phyloP scores from a whole-genome alignment of 2,888 invertebrate genomes.

The Torymus texanus region DNA sequence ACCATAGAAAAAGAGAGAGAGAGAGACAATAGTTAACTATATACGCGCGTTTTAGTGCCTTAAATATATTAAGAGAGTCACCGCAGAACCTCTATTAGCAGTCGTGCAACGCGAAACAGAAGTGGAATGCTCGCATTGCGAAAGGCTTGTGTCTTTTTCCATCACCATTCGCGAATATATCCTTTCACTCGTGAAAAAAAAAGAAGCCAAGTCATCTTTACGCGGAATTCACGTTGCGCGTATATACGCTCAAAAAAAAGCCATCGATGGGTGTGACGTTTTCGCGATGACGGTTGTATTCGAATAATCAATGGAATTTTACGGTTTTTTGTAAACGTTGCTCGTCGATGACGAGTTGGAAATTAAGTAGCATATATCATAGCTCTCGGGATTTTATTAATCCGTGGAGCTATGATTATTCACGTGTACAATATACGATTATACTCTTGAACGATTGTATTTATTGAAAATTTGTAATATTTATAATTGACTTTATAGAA shows the following conservation, averaged over 20 bases:
- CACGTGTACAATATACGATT: too few species aligned
- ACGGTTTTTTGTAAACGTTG: too few species aligned
- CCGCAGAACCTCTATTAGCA: conserved; percentile 11
- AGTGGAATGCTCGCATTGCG: conserved; percentile 22
- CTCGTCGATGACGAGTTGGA: too few species aligned
- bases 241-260: background rate
- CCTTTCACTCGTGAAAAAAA: conserved; percentile 30
- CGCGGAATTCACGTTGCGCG: background rate
- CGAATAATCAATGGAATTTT: too few species aligned
- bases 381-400: too few species aligned
- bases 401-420: too few species aligned
- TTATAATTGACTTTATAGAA: background rate
- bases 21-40: conserved; percentile 1
- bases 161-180: background rate
- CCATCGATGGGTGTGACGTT: conserved; percentile 8
- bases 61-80: conserved; percentile 28
- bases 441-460: too few species aligned
- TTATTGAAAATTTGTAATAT: background rate
- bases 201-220: conserved; percentile 8
- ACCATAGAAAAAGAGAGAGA: too few species aligned
- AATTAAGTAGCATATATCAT: too few species aligned
- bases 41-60: conserved; percentile 44
- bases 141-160: conserved; percentile 14
- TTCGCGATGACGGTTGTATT: conserved; percentile 2
- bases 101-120: background rate